Conservation (phyloP, 2,797 vertebrate genomes). For the Lacerta agilis region DNA sequence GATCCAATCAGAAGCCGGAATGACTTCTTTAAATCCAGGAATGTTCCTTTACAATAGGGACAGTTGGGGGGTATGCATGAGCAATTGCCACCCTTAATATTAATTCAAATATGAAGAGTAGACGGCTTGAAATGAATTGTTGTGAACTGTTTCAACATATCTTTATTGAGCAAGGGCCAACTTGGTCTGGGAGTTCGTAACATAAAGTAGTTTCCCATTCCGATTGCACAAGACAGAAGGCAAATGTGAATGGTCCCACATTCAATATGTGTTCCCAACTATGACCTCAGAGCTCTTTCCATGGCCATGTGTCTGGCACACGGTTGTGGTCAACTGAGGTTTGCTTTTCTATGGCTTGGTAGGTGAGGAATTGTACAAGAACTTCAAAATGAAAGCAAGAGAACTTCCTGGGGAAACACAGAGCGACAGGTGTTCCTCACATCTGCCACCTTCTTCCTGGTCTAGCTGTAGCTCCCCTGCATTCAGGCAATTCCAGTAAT, state of each 20-base stretch:
- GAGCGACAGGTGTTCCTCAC: not conserved
- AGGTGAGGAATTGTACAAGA: no score
- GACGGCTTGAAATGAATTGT: not conserved
- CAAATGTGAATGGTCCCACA: not conserved
- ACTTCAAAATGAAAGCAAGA: not conserved
- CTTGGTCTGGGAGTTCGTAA: not conserved
- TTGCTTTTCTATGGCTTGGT: no score
- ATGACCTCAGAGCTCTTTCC: no score
- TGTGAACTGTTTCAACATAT: not conserved
- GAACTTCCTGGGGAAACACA: not conserved
- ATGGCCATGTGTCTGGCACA: no score
- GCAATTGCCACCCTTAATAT: not conserved
- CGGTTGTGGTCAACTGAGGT: no score
- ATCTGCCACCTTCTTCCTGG: not conserved
- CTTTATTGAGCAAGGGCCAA: not conserved
- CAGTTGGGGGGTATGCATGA: no score
- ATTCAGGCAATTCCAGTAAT: not conserved
- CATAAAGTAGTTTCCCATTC: not conserved
- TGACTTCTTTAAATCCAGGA: no score
- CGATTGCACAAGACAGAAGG: not conserved
- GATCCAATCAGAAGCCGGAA: no score
- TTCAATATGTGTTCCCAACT: no score
- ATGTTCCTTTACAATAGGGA: no score
- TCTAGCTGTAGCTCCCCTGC: not conserved
- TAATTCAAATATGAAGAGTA: not conserved